These are phyloP conservation scores for Drosophila ogumai DNA, from an alignment of 1,140 invertebrate genomes.

Conservation along the genomic window DNA sequence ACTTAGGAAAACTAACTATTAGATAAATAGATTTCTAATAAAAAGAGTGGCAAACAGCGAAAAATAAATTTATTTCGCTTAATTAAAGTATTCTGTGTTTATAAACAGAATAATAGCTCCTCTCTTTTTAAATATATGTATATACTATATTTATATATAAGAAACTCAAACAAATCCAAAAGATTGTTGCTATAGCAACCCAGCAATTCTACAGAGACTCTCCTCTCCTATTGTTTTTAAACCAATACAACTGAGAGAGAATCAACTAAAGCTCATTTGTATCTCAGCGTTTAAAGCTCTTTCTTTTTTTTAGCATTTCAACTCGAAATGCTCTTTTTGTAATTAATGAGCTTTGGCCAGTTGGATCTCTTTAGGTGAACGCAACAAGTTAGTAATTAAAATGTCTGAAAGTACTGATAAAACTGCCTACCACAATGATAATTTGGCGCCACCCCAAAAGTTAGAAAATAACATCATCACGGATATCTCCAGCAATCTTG, in stretches of 20 bases:
- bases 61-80: too few species aligned
- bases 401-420: conserved; percentile 22
- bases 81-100: background rate
- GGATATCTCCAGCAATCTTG: conserved; percentile 34
- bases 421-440: conserved; percentile 54
- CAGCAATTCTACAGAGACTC: background rate
- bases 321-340: conserved; percentile 1
- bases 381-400: conserved; percentile 5
- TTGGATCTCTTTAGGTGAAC: background rate
- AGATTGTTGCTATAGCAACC: conserved; percentile 7
- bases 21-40: too few species aligned
- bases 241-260: background rate
- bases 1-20: too few species aligned
- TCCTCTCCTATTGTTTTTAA: background rate
- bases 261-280: background rate
- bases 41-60: too few species aligned
- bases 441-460: conserved; percentile 66
- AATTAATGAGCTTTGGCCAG: conserved; percentile 6
- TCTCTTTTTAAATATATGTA: background rate
- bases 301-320: background rate
- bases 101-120: background rate
- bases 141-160: background rate
- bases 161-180: background rate
- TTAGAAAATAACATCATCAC: conserved; percentile 53
- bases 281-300: conserved; percentile 4